Evolutionary conservation across 2,113 vertebrate genomes (phyloP).

Genomic region (Entomyzon cyanotis): DNA sequence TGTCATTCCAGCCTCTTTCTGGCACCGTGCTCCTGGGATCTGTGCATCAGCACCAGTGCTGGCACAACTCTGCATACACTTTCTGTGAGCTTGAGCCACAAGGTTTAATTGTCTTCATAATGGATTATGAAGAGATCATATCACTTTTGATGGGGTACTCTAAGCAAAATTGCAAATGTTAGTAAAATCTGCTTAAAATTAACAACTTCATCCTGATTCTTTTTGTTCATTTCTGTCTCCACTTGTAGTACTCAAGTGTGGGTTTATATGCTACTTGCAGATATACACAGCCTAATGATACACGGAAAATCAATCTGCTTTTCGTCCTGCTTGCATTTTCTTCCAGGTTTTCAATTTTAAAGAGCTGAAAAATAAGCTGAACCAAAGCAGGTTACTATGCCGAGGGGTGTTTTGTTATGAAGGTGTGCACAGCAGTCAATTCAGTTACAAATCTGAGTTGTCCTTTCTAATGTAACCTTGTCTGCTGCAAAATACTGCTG

Average conservation of each 20-base stretch:
- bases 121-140: not conserved
- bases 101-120: not conserved
- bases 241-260: not conserved
- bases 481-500: not conserved
- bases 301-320: not conserved
- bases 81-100: not conserved
- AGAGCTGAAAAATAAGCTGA: conserved; percentile 7
- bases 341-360: not conserved
- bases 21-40: accelerated
- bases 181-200: not conserved
- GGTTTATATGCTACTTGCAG: not conserved
- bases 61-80: not conserved
- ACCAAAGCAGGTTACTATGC: not conserved
- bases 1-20: not conserved
- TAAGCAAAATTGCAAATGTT: not conserved
- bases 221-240: not conserved
- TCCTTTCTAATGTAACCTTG: not conserved
- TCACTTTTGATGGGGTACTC: not conserved
- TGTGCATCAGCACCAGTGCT: not conserved
- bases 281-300: not conserved
- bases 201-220: not conserved
- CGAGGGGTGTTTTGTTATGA: not conserved
- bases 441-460: not conserved
- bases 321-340: not conserved
- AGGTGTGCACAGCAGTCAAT: not conserved